Evolutionary conservation across 1,140 invertebrate genomes (phyloP), one percentile per base, ranked within the genome.

Genomic region (Zaprionus lachaisei): DNA sequence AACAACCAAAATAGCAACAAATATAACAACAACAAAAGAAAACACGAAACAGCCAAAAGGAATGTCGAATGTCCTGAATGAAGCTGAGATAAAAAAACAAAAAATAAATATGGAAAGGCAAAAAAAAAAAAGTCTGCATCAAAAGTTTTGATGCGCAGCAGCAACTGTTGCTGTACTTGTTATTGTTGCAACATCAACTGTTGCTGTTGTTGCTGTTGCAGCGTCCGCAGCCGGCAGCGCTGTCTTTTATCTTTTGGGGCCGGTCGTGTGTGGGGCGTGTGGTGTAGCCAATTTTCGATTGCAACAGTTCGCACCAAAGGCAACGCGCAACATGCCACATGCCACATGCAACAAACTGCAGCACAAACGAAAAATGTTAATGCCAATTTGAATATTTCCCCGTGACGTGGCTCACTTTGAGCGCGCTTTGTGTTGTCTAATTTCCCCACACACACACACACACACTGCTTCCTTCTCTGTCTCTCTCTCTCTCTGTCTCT

Each of bases 391-490:
- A 80, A 92, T 91, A 92, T 92, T 87, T 60, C 15, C 38, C 38
- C 87, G 77, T 92, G 91, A 92, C 91, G 84, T 87, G 83, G 77
- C 81, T 86, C 83, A 80, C 83, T 86, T 86, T 86, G 84, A 89
- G 71, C 64, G 58, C 63, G 70, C 31, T 75, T 57, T 44, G 65
- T 78, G 57, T 77, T 70, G 79, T 91, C 79, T 83, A 83, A 83
- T 91, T 81, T 79, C 49, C 4, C 24, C 4, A 41, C 65, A 24
- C 34, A 15, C 41, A 37, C 47, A 37, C 47, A 57, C 34, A 22
- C 28, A 57, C 26, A 17, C 7, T 68, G 20, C 6, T n/a, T 57
- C 55, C 26, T 41, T 69, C 31, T 65, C 38, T 65, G 11, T 70
- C 24, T 57, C 7, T 28, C 20, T 64, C 51, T 12, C 1, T 28